Conservation (phyloP, 2,113 vertebrate species). For the Dascyllus trimaculatus region DNA sequence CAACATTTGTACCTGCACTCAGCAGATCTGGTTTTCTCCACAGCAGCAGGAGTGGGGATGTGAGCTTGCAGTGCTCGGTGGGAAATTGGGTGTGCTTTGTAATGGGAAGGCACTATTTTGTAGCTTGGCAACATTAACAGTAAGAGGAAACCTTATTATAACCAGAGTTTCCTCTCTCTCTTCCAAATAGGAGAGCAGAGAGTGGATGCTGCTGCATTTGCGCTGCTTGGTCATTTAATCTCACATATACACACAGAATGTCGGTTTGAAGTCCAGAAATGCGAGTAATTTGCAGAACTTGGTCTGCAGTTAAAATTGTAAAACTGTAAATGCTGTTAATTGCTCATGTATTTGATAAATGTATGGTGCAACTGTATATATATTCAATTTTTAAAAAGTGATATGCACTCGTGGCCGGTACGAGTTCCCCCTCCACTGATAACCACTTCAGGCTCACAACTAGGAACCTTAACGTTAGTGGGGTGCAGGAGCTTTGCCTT, state of each 20-base stretch:
- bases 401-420: too few species aligned
- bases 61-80: not conserved
- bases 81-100: conserved; percentile 42
- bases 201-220: conserved; percentile 1
- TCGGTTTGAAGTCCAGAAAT: not conserved
- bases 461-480: too few species aligned
- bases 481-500: too few species aligned
- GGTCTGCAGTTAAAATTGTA: not conserved
- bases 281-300: not conserved
- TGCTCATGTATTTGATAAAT: too few species aligned
- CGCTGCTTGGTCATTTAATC: not conserved
- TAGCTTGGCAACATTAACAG: conserved; percentile 58
- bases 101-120: conserved; percentile 39
- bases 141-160: conserved; percentile 53
- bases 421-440: too few species aligned
- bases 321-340: too few species aligned
- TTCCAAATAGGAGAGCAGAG: not conserved
- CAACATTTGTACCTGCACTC: not conserved
- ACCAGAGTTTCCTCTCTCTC: conserved; percentile 40
- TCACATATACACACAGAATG: not conserved
- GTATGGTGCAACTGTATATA: too few species aligned
- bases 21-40: not conserved
- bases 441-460: too few species aligned
- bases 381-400: too few species aligned
- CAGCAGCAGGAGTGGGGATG: not conserved